A percentile compares a stretch with the other conserved stretches of the same genome.
phyloP scores from a whole-genome alignment of 2,113 vertebrate genomes.

The Scartelaos histophorus region DNA sequence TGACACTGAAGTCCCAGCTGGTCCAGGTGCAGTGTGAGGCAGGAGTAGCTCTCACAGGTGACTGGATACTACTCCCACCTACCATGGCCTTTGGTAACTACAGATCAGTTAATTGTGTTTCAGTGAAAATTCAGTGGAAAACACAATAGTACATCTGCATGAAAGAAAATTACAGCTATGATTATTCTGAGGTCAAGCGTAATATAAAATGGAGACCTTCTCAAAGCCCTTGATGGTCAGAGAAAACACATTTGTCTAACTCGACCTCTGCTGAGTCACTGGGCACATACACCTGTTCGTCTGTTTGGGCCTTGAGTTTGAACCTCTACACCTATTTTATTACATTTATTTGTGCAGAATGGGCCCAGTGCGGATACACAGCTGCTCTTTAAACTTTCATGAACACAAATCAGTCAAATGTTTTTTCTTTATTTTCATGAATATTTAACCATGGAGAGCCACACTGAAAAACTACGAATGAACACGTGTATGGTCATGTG shows the following conservation, averaged over 20 bases:
- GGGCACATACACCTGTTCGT: conserved; percentile 18
- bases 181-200: neutral
- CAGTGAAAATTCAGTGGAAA: neutral
- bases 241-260: conserved; percentile 9
- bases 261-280: conserved; percentile 17
- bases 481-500: too few species aligned
- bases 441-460: too few species aligned
- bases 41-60: too few species aligned
- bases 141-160: neutral
- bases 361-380: neutral
- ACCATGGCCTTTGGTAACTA: too few species aligned
- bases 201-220: neutral
- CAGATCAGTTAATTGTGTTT: too few species aligned
- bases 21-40: too few species aligned
- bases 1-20: too few species aligned
- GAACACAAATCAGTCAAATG: neutral
- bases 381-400: neutral
- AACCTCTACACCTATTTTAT: neutral
- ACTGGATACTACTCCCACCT: too few species aligned
- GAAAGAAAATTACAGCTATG: neutral
- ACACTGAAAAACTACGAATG: too few species aligned
- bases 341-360: neutral
- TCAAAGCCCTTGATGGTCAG: conserved; percentile 23
- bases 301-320: conserved; percentile 44
- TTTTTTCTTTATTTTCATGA: too few species aligned